These are phyloP conservation scores for Neolamprologus kungweensis DNA, from an alignment of 2,113 vertebrate species.

Conservation along the genomic window DNA sequence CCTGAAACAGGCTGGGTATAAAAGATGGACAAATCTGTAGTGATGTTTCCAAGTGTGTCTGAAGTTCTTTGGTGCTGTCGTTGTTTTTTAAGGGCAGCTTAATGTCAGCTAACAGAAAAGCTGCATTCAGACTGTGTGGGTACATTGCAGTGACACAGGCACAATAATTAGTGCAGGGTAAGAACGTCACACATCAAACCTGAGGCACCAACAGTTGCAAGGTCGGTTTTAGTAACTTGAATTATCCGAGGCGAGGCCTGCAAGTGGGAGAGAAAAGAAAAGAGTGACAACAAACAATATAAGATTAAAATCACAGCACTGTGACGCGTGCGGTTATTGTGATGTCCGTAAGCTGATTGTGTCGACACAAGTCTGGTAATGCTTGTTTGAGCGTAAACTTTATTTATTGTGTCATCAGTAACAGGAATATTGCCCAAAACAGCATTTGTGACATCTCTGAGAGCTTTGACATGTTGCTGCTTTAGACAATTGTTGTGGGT, in stretches of 20 bases:
- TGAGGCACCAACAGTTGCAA: rapidly evolving
- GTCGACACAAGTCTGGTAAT: neutral
- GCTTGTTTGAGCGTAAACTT: neutral
- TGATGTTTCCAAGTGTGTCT: neutral
- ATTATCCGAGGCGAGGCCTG: rapidly evolving
- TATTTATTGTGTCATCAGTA: neutral
- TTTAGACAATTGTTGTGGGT: neutral
- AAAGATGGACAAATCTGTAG: neutral
- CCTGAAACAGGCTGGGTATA: neutral
- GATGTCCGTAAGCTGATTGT: neutral
- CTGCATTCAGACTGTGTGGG: neutral
- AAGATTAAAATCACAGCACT: neutral
- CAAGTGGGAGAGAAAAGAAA: neutral
- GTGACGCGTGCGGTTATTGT: neutral
- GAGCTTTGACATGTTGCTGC: neutral
- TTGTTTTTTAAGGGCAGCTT: neutral
- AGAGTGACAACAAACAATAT: neutral
- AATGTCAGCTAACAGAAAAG: neutral
- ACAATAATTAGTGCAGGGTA: neutral
- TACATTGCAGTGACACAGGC: neutral
- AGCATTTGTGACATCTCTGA: neutral
- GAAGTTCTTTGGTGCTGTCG: neutral
- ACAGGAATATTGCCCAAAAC: neutral
- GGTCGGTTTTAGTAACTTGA: rapidly evolving
- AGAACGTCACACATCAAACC: rapidly evolving